Percentiles rank a stretch among this genome's conserved stretches.
Conservation (phyloP, 2,113 vertebrate genomes). For the Percopsis transmontana region DNA sequence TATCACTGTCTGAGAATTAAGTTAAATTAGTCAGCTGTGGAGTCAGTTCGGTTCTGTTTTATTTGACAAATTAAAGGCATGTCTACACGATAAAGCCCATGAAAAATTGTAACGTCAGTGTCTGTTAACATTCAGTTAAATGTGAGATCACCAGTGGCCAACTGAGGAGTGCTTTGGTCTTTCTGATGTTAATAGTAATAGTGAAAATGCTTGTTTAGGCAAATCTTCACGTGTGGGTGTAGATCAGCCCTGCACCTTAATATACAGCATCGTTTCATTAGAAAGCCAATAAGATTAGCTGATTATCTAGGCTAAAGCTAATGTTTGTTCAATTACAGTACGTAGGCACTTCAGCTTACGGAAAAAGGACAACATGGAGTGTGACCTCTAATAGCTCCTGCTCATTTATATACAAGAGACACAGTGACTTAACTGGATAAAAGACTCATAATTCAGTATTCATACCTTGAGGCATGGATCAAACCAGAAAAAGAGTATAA, state of each 20-base stretch:
- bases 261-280: background rate
- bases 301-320: background rate
- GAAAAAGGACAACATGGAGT: background rate
- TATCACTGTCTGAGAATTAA: background rate
- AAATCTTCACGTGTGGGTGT: no score
- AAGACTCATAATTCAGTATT: background rate
- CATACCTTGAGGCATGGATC: slow-evolving; percentile 8
- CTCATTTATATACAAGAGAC: slow-evolving; percentile 4
- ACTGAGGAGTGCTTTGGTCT: no score
- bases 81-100: no score
- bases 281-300: slow-evolving; percentile 4
- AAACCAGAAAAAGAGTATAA: background rate
- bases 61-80: no score
- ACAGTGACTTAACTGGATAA: background rate
- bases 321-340: slow-evolving; percentile 5
- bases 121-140: no score
- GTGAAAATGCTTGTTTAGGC: no score
- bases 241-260: slow-evolving; percentile 10
- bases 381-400: background rate
- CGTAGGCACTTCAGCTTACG: background rate
- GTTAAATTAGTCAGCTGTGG: no score
- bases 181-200: no score
- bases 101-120: no score
- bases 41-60: no score
- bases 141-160: no score